Percentiles rank a stretch among this genome's conserved stretches.
These are phyloP conservation scores for Theocolax elegans DNA, from an alignment of 1,140 invertebrate genomes.

Conservation along the genomic window DNA sequence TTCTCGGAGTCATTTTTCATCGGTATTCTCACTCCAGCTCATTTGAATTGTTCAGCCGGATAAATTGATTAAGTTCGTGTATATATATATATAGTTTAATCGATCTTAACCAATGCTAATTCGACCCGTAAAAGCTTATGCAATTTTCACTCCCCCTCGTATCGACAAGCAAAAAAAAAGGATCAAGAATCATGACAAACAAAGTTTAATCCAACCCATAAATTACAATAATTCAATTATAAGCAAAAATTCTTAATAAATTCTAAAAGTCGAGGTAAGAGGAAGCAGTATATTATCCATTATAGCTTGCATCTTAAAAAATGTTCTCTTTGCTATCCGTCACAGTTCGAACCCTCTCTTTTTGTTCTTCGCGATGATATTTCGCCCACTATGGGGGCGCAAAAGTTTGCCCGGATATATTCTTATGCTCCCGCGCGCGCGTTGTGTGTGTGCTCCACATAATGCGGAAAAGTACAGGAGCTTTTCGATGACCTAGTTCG, in stretches of 20 bases:
- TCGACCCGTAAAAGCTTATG: too few species aligned
- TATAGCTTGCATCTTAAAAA: too few species aligned
- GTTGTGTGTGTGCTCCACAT: slow-evolving; percentile 6
- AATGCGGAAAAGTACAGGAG: slow-evolving; percentile 23
- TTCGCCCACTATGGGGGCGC: neutral
- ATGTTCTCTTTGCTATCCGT: slow-evolving; percentile 7
- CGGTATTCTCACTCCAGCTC: too few species aligned
- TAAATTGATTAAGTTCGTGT: too few species aligned
- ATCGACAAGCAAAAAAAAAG: neutral
- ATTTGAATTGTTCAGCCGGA: too few species aligned
- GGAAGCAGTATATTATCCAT: slow-evolving; percentile 26
- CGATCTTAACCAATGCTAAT: too few species aligned
- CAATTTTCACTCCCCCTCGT: too few species aligned
- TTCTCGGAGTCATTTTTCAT: too few species aligned
- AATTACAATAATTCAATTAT: slow-evolving; percentile 42
- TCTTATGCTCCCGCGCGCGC: slow-evolving; percentile 26
- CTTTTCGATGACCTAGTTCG: slow-evolving; percentile 39
- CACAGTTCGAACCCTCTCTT: slow-evolving; percentile 4
- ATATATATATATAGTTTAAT: too few species aligned
- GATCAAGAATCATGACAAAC: neutral
- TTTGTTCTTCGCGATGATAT: neutral
- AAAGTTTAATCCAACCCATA: slow-evolving; percentile 30
- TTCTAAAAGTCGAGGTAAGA: neutral
- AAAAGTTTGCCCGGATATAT: slow-evolving; percentile 22
- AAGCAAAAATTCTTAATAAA: slow-evolving; percentile 22